Evolutionary conservation across 2,888 invertebrate genomes (phyloP), one percentile per base, ranked within the genome.

Genomic region (Chrysolina haemoptera): DNA sequence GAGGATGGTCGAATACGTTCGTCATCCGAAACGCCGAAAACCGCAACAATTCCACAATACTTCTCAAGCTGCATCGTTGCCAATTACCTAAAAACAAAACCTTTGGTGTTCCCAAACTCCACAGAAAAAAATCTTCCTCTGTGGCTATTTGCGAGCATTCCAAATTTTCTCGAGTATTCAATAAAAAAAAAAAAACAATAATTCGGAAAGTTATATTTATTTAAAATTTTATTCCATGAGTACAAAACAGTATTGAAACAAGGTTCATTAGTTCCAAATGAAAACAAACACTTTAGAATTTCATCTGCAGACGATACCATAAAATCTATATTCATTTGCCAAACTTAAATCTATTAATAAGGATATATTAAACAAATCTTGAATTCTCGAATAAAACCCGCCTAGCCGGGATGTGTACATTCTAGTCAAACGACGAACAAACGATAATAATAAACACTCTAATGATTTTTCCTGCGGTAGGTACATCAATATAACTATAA

Each of bases 401-500:
- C 20, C 20, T 20, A 20, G 11, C 12, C 18, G 20, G 53, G 53
- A 18, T 53, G 53, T 53, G 53, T 20, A 53, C 53, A 22, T 53
- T 53, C 53, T 20, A 53, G 53, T 65, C 40, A 18, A 20, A n/a
- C 5, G 14, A 16, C 27, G 35, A 50, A 16, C 35, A 65, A 65
- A 65, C 46, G 11, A 65, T 46, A 65, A 65, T 46, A 65, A 18
- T 65, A 65, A 35, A 53, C 53, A 22, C 20, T 50, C 50, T 22
- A 35, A 41, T 40, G 14, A 66, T 66, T 10, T 12, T 53, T 66
- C 27, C 40, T 27, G 53, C 55, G 67, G 22, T 22, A 66, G 67
- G 22, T 22, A 66, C 53, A 67, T 67, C 40, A 67, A 53, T 53
- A 67, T 53, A 55, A 35, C 16, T n/a, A 53, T 67, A 67, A 41